Conservation (phyloP, 2,797 vertebrate species). For the Neosilurus mollespiculum region DNA sequence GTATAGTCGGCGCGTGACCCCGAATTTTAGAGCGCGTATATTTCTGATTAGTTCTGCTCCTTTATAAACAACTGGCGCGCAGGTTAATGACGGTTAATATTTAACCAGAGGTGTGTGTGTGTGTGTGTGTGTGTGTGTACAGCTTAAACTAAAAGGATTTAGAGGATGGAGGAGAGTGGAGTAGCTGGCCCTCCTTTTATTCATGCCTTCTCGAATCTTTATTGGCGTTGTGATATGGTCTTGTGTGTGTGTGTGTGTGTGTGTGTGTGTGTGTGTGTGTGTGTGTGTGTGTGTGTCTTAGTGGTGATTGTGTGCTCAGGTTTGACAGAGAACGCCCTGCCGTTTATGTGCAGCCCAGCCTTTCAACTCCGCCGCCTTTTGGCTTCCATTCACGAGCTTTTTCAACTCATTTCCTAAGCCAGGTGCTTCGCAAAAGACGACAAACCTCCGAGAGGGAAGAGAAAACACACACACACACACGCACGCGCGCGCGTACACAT, state of each 20-base stretch:
- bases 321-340: constrained; percentile 89
- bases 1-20: not conserved
- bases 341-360: constrained; percentile 83
- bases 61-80: not conserved
- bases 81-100: constrained; percentile 12
- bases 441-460: constrained; percentile 74
- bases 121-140: constrained; percentile 63
- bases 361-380: constrained; percentile 91
- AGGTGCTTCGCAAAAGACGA: constrained; percentile 80
- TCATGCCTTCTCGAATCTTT: constrained; percentile 65
- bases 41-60: not conserved
- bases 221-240: constrained; percentile 72
- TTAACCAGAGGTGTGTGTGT: not conserved
- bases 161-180: constrained; percentile 62
- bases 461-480: constrained; percentile 55
- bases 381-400: constrained; percentile 82
- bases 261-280: not conserved
- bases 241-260: not conserved
- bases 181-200: constrained; percentile 54
- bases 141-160: constrained; percentile 64
- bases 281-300: constrained; percentile 50
- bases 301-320: constrained; percentile 89
- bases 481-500: constrained; percentile 55
- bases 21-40: not conserved
- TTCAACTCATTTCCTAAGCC: constrained; percentile 81